Evolutionary conservation across 2,113 vertebrate species (phyloP), one percentile per base, ranked within the genome.

Genomic region (Chaetura pelagica): DNA sequence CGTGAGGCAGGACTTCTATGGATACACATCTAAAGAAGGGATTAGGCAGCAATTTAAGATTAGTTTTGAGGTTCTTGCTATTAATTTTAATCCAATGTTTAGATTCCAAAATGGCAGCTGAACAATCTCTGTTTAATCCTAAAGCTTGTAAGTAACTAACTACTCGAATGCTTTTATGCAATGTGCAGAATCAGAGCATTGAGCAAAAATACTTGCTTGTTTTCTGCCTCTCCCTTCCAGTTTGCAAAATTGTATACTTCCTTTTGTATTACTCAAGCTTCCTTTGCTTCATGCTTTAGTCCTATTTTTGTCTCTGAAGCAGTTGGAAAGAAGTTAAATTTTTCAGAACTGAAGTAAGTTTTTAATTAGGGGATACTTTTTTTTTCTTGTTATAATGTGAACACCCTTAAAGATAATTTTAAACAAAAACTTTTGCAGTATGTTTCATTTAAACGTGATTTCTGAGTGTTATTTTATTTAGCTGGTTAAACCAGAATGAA

Each of bases 201-300:
- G 48, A 87, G 89, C 59, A 93, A 79, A 94, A 88, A 52, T 74
- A 42, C 54, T 32, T 91, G 54, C 2, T 35, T 93, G 66, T 87
- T 84, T 93, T 79, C 63, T 14, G 4, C 14, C 3, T n/a, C 10
- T 23, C 23, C 15, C 38, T 12, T 6, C 46, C n/a, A 0, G 29
- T 84, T 93, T 93, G 75, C 54, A 7, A 86, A 90, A 88, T 74
- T 42, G 48, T 57, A 4, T 77, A 27, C 64, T 96, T 94, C 94
- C 82, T 91, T n/a, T 95, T 86, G 29, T 63, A 12, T 82, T 93
- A 38, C 82, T 72, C 34, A 67, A 93, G 32, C 68, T 96, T 95
- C 68, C 59, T 80, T 62, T 92, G 64, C 62, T 91, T 93, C 14
- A 4, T 46, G 51, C 44, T 76, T 71, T 46, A 51, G 48, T 85